Conservation (phyloP, 1,140 invertebrate genomes). For the Homalodisca vitripennis region DNA sequence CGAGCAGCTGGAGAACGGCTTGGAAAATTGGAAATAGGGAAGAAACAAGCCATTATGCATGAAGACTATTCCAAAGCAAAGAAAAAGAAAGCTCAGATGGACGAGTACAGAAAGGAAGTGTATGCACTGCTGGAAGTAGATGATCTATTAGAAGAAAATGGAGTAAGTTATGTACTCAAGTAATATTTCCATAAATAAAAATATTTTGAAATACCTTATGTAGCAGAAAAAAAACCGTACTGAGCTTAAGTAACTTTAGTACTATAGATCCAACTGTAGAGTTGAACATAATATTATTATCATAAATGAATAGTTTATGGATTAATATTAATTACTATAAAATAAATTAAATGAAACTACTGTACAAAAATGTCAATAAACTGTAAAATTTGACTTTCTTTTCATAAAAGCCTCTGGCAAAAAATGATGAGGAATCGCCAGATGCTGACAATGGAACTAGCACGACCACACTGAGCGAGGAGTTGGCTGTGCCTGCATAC, state of each 20-base stretch:
- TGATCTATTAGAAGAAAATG: conserved; percentile 76
- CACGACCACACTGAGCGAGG: conserved; percentile 42
- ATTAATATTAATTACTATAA: too few relatives aligned
- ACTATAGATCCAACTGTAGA: too few relatives aligned
- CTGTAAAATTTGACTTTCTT: too few relatives aligned
- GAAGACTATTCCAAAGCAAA: conserved; percentile 91
- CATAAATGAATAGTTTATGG: too few relatives aligned
- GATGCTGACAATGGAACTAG: conserved; percentile 33
- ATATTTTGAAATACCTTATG: too few relatives aligned
- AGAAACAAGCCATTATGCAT: conserved; percentile 83
- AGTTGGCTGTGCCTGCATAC: conserved; percentile 41
- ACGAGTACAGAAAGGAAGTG: conserved; percentile 69
- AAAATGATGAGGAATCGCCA: conserved; percentile 49
- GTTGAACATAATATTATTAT: too few relatives aligned
- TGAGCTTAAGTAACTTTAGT: too few relatives aligned
- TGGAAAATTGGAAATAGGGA: conserved; percentile 88
- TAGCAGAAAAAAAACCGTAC: too few relatives aligned
- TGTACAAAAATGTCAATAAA: too few relatives aligned
- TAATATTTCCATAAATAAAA: too few relatives aligned
- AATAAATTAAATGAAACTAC: too few relatives aligned
- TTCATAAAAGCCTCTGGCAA: conserved; percentile 51
- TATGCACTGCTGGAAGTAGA: conserved; percentile 69
- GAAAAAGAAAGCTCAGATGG: conserved; percentile 85
- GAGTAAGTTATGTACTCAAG: too few relatives aligned
- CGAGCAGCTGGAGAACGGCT: conserved; percentile 83